Conservation (phyloP, 1,140 invertebrate species). For the Danaus melanippus region DNA sequence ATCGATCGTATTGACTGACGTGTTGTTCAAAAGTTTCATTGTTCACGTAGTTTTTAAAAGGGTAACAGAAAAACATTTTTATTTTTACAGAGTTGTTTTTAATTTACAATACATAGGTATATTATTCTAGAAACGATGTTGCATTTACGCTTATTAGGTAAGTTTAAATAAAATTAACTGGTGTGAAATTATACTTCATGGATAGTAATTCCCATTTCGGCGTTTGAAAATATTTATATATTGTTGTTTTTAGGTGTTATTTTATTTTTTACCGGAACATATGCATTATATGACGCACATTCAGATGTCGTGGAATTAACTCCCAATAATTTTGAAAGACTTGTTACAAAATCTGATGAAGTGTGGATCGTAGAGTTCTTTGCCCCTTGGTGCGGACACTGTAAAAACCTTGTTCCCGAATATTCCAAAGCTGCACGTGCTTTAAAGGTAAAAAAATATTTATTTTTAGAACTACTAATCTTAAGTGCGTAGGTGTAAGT, state of each 20-base stretch:
- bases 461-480: conserved; percentile 3
- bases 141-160: conserved; percentile 44
- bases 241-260: conserved; percentile 50
- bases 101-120: neutral
- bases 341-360: conserved; percentile 88
- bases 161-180: conserved; percentile 47
- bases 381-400: conserved; percentile 95
- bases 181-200: conserved; percentile 33
- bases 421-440: conserved; percentile 91
- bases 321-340: conserved; percentile 90
- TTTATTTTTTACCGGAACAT: conserved; percentile 55
- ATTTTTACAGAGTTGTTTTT: too few species aligned
- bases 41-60: conserved; percentile 16
- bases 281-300: conserved; percentile 83
- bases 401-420: conserved; percentile 86
- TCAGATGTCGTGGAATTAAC: conserved; percentile 94
- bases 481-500: too few species aligned
- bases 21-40: conserved; percentile 42
- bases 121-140: conserved; percentile 38
- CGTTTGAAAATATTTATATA: conserved; percentile 28
- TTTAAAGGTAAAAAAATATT: conserved; percentile 77
- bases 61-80: conserved; percentile 7
- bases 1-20: conserved; percentile 36
- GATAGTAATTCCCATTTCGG: conserved; percentile 28
- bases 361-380: conserved; percentile 96